Conservation (phyloP, 2,888 invertebrate species). For the Epinotia ramella region DNA sequence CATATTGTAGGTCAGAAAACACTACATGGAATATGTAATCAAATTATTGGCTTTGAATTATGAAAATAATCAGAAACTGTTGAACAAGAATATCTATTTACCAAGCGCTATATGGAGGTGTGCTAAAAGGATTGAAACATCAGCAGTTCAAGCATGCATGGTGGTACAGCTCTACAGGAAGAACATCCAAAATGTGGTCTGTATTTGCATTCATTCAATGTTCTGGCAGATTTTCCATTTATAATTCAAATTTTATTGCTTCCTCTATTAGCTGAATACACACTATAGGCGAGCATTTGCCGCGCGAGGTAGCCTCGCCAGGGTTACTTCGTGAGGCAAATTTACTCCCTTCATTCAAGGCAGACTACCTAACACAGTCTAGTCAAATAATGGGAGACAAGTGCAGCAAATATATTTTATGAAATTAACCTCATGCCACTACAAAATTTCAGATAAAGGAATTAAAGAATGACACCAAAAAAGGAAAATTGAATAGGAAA, state of each 20-base stretch:
- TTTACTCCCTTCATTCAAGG: no score
- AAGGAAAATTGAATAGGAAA: conserved; percentile 68
- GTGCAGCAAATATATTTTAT: background rate
- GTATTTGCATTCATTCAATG: conserved; percentile 41
- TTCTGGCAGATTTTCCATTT: no score
- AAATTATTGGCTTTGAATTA: conserved; percentile 75
- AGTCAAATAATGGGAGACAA: no score
- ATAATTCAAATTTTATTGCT: no score
- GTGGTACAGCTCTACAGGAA: conserved; percentile 75
- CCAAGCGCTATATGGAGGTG: conserved; percentile 81
- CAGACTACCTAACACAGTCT: no score
- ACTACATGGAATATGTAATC: conserved; percentile 78
- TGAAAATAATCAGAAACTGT: conserved; percentile 71
- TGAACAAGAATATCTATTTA: conserved; percentile 74
- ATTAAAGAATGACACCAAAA: conserved; percentile 71
- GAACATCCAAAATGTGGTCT: conserved; percentile 70
- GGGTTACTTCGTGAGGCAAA: no score
- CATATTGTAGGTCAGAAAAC: conserved; percentile 73
- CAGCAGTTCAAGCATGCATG: conserved; percentile 78
- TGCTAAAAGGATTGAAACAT: conserved; percentile 75
- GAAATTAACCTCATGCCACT: background rate
- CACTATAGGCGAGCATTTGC: no score
- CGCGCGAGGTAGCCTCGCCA: no score
- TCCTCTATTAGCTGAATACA: no score
- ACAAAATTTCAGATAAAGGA: conserved; percentile 67